Base-by-base conservation (phyloP, 2,888 invertebrate species). In the Drosophila rubida region DNA sequence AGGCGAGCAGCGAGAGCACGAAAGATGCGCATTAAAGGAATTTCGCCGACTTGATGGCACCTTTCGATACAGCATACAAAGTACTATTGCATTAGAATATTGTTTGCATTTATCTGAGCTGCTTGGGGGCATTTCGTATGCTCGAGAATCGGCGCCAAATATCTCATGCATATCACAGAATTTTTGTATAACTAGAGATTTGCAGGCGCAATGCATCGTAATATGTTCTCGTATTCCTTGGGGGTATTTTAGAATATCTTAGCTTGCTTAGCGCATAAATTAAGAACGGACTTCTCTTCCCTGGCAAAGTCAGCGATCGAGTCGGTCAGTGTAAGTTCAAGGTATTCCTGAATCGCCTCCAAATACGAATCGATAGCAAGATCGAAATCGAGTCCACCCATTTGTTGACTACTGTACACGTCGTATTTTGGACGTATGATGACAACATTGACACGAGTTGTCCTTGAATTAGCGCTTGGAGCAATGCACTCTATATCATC, bases 31-130 rank as follows among this genome's bases (percentile, higher is more conserved):
- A 78, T 75, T 77, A 74, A 77, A 87, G 89, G 81, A 87, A 88
- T 87, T 84, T 80, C 49, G 60, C 77, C 87, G 85, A 87, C 87
- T 87, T 81, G 50, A 49, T 84, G 89, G 87, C 85, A 86, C 88
- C 87, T 88, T 86, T 80, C 84, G 63, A 66, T 60, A 39, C 37
- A 16, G 11, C 13, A 9, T 50, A 9, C 35, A 35, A 53, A 64
- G 59, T 11, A 32, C 4, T n/a, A 41, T 58, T 75, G 81, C 75
- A 84, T 83, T 86, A 70, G 84, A 73, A 68, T 75, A 51, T 63
- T 39, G 25, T 68, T 75, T 72, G 72, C 69, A 75, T 70, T 74
- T 50, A 11, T 54, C 22, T 11, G 30, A 30, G 30, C 8, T 9
- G 30, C 2, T 7, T 11, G 35, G 35, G 32, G 45, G 57, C 57